A percentile compares a stretch with the other conserved stretches of the same genome.
These are phyloP conservation scores for Macroramphosus scolopax DNA, from an alignment of 2,797 vertebrate species.

Conservation along the genomic window DNA sequence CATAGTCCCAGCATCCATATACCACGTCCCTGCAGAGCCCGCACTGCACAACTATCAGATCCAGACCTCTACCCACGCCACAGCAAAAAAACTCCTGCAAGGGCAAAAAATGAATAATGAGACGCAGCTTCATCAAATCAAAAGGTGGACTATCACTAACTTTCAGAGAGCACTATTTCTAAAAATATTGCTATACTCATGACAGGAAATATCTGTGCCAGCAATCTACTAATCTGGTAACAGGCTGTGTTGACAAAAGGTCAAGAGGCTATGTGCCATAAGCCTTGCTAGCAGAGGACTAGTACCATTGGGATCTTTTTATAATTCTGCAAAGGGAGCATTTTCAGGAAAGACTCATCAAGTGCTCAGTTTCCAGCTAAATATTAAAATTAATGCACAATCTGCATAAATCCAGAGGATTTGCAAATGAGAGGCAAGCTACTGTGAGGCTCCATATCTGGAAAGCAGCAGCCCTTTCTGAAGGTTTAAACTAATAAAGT, in stretches of 20 bases:
- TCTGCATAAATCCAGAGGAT: slow-evolving; percentile 15
- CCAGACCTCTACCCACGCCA: slow-evolving; percentile 72
- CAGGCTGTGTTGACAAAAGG: neutral
- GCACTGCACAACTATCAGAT: slow-evolving; percentile 71
- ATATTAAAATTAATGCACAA: slow-evolving; percentile 29
- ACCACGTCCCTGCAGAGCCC: slow-evolving; percentile 68
- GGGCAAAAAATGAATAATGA: slow-evolving; percentile 46
- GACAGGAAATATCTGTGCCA: neutral
- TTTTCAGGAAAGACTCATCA: slow-evolving; percentile 26
- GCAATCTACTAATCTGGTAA: neutral
- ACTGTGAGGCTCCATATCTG: neutral
- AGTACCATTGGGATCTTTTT: neutral
- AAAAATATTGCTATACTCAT: slow-evolving; percentile 1
- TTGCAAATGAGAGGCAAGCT: slow-evolving; percentile 9
- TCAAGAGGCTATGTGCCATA: neutral
- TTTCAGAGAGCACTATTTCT: neutral
- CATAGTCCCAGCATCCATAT: slow-evolving; percentile 86
- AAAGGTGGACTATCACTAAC: slow-evolving; percentile 14
- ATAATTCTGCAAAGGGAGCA: slow-evolving; percentile 11
- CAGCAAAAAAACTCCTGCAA: slow-evolving; percentile 74
- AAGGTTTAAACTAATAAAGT: neutral
- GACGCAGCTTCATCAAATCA: slow-evolving; percentile 42
- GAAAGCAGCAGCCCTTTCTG: neutral
- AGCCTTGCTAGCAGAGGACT: neutral
- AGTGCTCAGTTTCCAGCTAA: slow-evolving; percentile 2